Base-by-base conservation (phyloP, 2,113 vertebrate genomes). In the Syngnathus floridae region DNA sequence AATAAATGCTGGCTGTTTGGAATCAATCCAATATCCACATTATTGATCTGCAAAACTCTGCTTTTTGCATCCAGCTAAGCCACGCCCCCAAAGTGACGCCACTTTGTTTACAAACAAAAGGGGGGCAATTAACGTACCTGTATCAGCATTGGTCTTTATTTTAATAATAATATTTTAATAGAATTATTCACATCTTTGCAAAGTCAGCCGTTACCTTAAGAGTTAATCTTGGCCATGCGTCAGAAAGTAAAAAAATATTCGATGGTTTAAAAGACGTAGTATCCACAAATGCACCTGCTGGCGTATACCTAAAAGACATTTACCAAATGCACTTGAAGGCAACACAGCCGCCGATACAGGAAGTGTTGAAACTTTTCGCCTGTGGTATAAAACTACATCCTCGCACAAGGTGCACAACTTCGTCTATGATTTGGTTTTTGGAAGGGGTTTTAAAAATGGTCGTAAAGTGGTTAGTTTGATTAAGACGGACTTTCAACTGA, bases 321-420 rank as follows among this genome's bases (percentile, higher is more conserved):
- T 70, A 19, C 71, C 54, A 72, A 64, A 81, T 75, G 72, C 6
- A 58, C 77, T 0, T 78, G 65, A 88, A 88, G 22, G 82, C 74
- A 80, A 19, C 86, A 66, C 43, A 48, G 57, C 74, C 22, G 57
- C 74, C 22, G 49, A 79, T 74, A 71, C 84, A 86, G 86, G 86
- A 88, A 88, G 86, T 82, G 75, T 74, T 13, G 62, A 82, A 88
- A 86, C 67, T 88, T 88, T 86, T 84, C 59, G 17, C 46, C 40
- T 60, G 4, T 43, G 64, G 78, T 81, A 60, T 13, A 3, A 43
- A 43, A 60, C 71, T 48, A 9, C 48, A 16, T 13, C 62, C 67
- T 17, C 37, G 1, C 46, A 9, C 26, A 4, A 26, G 5, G 68
- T 6, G 67, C 55, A 36, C 41, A 56, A 7, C 46, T 56, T 35